A percentile compares a stretch with the other conserved stretches of the same genome.
Evolutionary conservation across 2,113 vertebrate genomes (phyloP).

Genomic region (Hippocampus guttulatus): DNA sequence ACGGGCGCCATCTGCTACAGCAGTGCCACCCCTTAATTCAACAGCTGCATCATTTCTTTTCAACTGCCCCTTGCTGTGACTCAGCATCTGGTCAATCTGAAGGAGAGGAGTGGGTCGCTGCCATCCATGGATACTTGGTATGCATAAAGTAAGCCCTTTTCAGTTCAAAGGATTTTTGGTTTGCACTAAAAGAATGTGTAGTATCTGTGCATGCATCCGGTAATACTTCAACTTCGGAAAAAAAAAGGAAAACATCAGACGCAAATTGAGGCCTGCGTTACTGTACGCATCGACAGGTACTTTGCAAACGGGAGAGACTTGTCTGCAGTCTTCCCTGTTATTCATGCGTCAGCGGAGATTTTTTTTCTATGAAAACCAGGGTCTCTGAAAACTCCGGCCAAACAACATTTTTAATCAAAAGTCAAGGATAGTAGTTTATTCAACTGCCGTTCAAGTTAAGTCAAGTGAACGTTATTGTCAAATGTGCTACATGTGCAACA

Average conservation of each 20-base stretch:
- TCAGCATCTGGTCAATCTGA: constrained; percentile 67
- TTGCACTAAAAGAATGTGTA: not conserved
- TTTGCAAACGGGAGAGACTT: no score
- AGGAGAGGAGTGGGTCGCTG: constrained; percentile 53
- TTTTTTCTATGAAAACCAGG: no score
- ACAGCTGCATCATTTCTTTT: constrained; percentile 68
- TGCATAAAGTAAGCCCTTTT: not conserved
- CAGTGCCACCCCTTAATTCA: constrained; percentile 46
- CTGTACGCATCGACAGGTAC: no score
- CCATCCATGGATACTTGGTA: constrained; percentile 17
- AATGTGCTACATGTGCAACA: no score
- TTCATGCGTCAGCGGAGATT: no score
- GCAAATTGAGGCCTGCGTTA: no score
- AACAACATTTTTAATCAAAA: no score
- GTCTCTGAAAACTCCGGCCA: no score
- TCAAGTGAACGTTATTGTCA: no score
- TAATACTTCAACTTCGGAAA: not conserved
- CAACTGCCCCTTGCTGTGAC: constrained; percentile 49
- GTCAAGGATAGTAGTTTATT: no score
- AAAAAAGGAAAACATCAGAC: not conserved
- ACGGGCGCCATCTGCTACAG: constrained; percentile 64
- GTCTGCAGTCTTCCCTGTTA: no score
- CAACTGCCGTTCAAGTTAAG: no score
- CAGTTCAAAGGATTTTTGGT: not conserved
- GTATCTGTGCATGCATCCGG: not conserved